Base-by-base conservation (phyloP, 1,140 invertebrate genomes). In the Drosophila sp. region DNA sequence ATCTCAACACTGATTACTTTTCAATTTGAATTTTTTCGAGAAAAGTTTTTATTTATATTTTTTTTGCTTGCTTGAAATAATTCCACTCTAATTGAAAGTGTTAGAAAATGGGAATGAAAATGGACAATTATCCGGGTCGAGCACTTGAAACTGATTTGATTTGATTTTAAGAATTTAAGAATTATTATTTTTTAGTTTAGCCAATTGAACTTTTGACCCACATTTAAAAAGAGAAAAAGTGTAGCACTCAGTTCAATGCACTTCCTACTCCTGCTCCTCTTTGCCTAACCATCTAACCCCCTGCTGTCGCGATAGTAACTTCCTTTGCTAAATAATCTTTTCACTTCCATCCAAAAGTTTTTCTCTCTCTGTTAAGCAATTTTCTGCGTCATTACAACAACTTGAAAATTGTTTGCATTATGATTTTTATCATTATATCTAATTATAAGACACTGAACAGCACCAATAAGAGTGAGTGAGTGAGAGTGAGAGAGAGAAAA, bases 381-480 rank as follows among this genome's bases (percentile, higher is more conserved):
- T 62, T 47, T 29, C 38, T 44, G 60, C 38, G 27, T 62, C 27
- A 44, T 62, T 62, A 62, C 56, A 58, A 58, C 56, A 58, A 58
- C 32, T 58, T 58, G 32, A 33, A 62, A 62, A 62, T 62, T 62
- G 27, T 41, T 62, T 62, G 60, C 60, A 44, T 62, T 62, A 62
- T 62, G 60, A 62, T 62, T 64, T 62, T 64, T 64, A 64, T 64
- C 62, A 64, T 64, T 50, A 64, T 64, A 64, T 64, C 62, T 64
- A 64, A 64, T 64, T 64, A 64, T 64, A 64, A 64, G 62, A 33
- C 29, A n/a, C 40, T 50, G 30, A 7, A 32, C 17, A n/a, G 17
- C 27, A n/a, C 5, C 30, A 44, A 35, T 17, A 7, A 11, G 25
- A 64, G 29, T n/a, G 29, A 63, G 44, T 8, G 44, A 11, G 44